Evolutionary conservation across 2,888 invertebrate species (phyloP), one percentile per base, ranked within the genome.

Genomic region (Formica aserva): DNA sequence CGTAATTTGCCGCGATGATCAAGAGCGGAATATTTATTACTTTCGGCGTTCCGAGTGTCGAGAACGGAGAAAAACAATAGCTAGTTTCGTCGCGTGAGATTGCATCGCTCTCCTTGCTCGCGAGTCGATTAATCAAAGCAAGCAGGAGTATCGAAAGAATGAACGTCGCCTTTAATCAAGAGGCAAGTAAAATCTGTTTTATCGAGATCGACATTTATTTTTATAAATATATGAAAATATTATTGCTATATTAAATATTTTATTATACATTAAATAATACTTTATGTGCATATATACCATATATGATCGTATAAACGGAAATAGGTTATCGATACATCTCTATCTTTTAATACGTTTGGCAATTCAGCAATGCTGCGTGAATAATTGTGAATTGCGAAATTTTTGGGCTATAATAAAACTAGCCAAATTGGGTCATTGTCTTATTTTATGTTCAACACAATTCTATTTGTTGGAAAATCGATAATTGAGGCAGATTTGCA

Each of bases 1-100:
- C 63, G 84, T 85, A 85, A 88, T 87, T 85, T 86, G 86, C 85
- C 84, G 72, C 67, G 76, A 86, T 87, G 88, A 91, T 90, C 87
- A 90, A 89, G 48, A 83, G 66, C 55, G 32, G 80, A 81, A 83
- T 81, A 72, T 75, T 72, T 80, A 66, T 71, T 72, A 80, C 71
- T 71, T 69, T 55, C 52, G 32, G 15, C 32, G 18, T 11, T 60
- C 22, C 22, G 26, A 69, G 62, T 45, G 57, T 55, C 35, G 63
- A 18, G 41, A 62, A 76, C 18, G 48, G 26, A 29, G 71, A 69
- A 63, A 63, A 69, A 77, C 69, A 77, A 69, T 69, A 77, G 52
- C 35, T 35, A n/a, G 67, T 29, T 77, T 76, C 15, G 67, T 35
- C 8, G n/a, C n/a, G 13, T 55, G 38, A 77, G 72, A 77, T 69